Conservation (phyloP, 2,888 invertebrate genomes). For the Sclerodermus sp. region DNA sequence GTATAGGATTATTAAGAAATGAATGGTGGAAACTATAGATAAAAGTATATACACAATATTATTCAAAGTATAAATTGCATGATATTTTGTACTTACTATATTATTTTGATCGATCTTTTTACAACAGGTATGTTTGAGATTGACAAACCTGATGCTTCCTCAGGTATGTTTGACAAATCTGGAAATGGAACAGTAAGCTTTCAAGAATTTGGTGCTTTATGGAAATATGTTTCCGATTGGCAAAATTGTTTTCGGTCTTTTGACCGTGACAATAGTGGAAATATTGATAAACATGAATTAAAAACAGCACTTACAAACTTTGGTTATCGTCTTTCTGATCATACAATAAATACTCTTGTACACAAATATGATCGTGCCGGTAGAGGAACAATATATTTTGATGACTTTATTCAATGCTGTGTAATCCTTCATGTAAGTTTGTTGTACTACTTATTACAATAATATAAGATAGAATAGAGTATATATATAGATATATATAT, state of each 20-base stretch:
- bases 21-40: background rate
- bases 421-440: slow-evolving; percentile 86
- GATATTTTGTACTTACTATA: slow-evolving; percentile 21
- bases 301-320: slow-evolving; percentile 87
- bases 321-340: slow-evolving; percentile 84
- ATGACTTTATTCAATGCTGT: slow-evolving; percentile 98
- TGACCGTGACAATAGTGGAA: slow-evolving; percentile 89
- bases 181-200: slow-evolving; percentile 88
- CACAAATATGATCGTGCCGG: slow-evolving; percentile 93
- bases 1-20: background rate
- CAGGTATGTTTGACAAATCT: slow-evolving; percentile 92
- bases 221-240: slow-evolving; percentile 99
- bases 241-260: slow-evolving; percentile 93
- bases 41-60: too few relatives aligned
- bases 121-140: slow-evolving; percentile 54
- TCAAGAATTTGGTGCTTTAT: slow-evolving; percentile 92
- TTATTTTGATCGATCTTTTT: slow-evolving; percentile 38
- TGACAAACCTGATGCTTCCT: slow-evolving; percentile 55
- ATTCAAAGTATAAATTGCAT: too few relatives aligned
- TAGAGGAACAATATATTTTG: slow-evolving; percentile 89
- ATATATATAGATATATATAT: slow-evolving; percentile 9
- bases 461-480: background rate
- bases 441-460: slow-evolving; percentile 1
- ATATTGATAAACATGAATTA: slow-evolving; percentile 89
- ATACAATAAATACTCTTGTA: slow-evolving; percentile 77